phyloP scores from a whole-genome alignment of 2,888 invertebrate species.

The Clunio marinus region DNA sequence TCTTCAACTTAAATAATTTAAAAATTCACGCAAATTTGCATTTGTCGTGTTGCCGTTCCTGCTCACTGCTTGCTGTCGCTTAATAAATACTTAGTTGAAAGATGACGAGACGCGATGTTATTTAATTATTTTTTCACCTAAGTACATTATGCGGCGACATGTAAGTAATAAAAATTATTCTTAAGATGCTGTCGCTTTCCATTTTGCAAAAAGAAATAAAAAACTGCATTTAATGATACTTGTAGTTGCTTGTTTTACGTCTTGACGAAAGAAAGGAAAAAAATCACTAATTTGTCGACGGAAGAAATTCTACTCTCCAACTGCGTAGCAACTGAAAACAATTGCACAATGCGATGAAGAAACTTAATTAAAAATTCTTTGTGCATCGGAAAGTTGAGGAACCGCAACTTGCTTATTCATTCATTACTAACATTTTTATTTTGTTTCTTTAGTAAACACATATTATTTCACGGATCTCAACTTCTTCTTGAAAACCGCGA shows the following conservation, averaged over 20 bases:
- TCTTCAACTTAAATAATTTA: constrained; percentile 28
- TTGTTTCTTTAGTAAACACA: too few species aligned
- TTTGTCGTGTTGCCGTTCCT: constrained; percentile 6
- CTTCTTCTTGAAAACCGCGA: constrained; percentile 1
- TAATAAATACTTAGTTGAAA: too few species aligned
- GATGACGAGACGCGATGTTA: background rate
- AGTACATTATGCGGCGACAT: constrained; percentile 34
- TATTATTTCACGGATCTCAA: too few species aligned
- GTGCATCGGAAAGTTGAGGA: background rate
- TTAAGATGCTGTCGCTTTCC: background rate
- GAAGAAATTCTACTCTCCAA: too few species aligned
- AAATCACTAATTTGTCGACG: too few species aligned
- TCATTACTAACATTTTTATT: too few species aligned
- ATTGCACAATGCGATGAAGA: background rate
- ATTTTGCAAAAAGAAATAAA: background rate
- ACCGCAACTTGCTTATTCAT: constrained; percentile 17
- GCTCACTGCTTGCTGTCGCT: background rate
- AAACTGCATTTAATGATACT: background rate
- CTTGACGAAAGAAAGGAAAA: too few species aligned
- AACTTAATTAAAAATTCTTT: constrained; percentile 36
- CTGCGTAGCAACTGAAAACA: too few species aligned
- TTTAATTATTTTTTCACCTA: constrained; percentile 25
- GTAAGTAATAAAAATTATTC: constrained; percentile 30
- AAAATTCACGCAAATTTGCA: constrained; percentile 36
- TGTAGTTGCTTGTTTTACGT: background rate